These are phyloP conservation scores for Otolemur crassicaudatus DNA, from an alignment of 2,797 vertebrate genomes.

Conservation along the genomic window DNA sequence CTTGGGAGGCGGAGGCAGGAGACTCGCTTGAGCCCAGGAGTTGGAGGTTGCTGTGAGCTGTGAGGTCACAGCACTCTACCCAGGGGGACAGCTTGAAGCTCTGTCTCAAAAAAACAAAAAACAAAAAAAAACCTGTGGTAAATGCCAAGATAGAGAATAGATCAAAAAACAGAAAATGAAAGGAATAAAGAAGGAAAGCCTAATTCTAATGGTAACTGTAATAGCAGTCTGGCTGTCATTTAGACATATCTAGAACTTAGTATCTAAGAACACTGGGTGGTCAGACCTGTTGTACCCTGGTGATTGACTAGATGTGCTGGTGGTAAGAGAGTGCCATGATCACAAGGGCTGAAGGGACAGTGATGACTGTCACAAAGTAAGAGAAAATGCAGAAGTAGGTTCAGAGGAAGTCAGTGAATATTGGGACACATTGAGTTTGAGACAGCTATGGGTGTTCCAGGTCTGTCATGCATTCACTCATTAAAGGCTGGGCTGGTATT, in stretches of 20 bases:
- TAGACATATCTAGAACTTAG: not conserved
- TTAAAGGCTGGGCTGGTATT: not conserved
- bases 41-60: too few species aligned
- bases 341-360: not conserved
- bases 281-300: not conserved
- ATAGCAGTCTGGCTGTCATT: not conserved
- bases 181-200: not conserved
- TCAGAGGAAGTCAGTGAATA: not conserved
- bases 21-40: too few species aligned
- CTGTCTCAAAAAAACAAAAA: too few species aligned
- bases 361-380: not conserved
- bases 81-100: too few species aligned
- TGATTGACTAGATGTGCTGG: not conserved
- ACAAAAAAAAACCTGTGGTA: not conserved
- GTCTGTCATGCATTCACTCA: not conserved
- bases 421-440: not conserved
- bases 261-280: not conserved
- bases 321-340: not conserved
- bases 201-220: not conserved
- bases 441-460: not conserved
- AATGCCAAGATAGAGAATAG: not conserved
- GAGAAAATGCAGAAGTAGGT: not conserved
- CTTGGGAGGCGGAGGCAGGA: too few species aligned
- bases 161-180: not conserved
- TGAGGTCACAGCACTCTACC: too few species aligned